Conservation (phyloP, 2,797 vertebrate genomes). For the Geotria australis region DNA sequence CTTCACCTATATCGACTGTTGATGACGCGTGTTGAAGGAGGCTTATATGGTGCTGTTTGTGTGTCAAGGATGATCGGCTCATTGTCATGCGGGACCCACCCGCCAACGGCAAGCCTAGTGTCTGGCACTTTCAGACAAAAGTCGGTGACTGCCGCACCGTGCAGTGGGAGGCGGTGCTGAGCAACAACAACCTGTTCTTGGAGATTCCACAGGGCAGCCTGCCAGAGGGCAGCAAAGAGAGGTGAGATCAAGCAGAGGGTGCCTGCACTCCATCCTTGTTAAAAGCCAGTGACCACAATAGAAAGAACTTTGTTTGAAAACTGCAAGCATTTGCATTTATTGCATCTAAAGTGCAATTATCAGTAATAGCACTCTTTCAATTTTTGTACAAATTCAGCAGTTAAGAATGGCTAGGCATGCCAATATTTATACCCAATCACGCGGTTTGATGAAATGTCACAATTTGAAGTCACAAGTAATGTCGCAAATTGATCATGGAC, state of each 20-base stretch:
- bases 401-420: too few species aligned
- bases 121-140: constrained; percentile 64
- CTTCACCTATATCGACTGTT: not conserved
- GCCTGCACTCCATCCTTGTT: too few species aligned
- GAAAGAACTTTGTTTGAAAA: too few species aligned
- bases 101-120: constrained; percentile 26
- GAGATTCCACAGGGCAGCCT: constrained; percentile 54
- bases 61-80: constrained; percentile 46
- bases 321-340: too few species aligned
- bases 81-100: constrained; percentile 53
- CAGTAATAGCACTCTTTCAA: too few species aligned
- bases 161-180: constrained; percentile 57
- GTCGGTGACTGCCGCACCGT: constrained; percentile 49
- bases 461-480: too few species aligned
- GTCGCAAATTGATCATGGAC: too few species aligned
- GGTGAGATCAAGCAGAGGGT: constrained; percentile 16
- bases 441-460: too few species aligned
- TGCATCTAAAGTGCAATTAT: too few species aligned
- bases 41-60: not conserved
- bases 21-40: not conserved
- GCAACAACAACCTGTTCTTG: constrained; percentile 50
- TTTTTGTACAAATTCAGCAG: too few species aligned
- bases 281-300: too few species aligned
- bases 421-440: too few species aligned
- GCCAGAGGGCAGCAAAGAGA: constrained; percentile 79